Evolutionary conservation across 2,888 invertebrate genomes (phyloP).

Genomic region (Lasioglossum figueresi): DNA sequence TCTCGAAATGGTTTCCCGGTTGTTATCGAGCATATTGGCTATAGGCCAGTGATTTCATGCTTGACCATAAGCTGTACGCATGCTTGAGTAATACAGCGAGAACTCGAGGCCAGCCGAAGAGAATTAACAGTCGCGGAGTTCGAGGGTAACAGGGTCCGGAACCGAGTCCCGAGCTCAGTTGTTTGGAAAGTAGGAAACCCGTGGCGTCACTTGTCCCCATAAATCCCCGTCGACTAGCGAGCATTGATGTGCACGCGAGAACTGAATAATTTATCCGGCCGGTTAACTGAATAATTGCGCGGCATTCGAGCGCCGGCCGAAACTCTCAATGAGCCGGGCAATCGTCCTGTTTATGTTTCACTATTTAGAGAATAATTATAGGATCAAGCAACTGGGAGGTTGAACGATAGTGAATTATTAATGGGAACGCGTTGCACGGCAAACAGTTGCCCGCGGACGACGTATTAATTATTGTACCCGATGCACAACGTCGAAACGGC

Average conservation of each 20-base stretch:
- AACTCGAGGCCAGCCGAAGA: not conserved
- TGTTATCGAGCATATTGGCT: not conserved
- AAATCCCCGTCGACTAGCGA: conserved; percentile 31
- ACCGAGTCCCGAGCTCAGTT: not conserved
- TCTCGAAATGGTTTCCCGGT: not conserved
- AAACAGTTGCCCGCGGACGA: conserved; percentile 29
- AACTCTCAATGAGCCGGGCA: conserved; percentile 59
- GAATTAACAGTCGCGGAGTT: conserved; percentile 3
- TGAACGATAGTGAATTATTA: conserved; percentile 64
- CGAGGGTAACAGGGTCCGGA: not conserved
- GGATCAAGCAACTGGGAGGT: conserved; percentile 46
- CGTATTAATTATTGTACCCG: conserved; percentile 59
- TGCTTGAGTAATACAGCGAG: not conserved
- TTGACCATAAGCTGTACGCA: not conserved
- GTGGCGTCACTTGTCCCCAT: conserved; percentile 1
- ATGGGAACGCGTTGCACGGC: conserved; percentile 37
- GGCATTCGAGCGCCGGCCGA: conserved; percentile 42
- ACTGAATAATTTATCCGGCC: conserved; percentile 64
- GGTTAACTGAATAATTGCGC: conserved; percentile 63
- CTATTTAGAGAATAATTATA: conserved; percentile 66
- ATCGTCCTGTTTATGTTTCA: conserved; percentile 63
- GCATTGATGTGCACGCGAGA: conserved; percentile 51
- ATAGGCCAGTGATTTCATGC: not conserved
- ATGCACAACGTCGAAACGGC: conserved; percentile 13
- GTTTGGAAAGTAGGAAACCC: conserved; percentile 26